Conservation (phyloP, 1,140 invertebrate genomes). For the Cryptotermes secundus region DNA sequence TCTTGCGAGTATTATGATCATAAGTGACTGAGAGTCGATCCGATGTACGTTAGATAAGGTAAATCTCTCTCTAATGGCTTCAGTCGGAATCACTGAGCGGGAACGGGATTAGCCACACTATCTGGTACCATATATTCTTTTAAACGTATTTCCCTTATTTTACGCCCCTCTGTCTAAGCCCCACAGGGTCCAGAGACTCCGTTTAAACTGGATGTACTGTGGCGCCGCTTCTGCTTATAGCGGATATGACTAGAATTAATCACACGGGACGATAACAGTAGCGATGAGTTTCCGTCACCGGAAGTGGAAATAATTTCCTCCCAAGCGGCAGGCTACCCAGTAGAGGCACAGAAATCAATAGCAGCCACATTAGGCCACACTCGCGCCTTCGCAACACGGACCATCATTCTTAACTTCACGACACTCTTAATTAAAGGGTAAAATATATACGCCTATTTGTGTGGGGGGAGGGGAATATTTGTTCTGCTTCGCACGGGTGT, state of each 20-base stretch:
- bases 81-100: too few relatives aligned
- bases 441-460: neutral
- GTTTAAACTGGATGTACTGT: neutral
- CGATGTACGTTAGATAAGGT: too few relatives aligned
- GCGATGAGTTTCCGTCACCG: slow-evolving; percentile 30
- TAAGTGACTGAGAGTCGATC: too few relatives aligned
- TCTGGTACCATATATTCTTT: neutral
- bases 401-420: neutral
- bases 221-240: neutral
- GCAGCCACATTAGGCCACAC: neutral
- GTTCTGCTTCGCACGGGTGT: too few relatives aligned
- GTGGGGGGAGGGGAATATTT: too few relatives aligned
- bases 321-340: neutral
- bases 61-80: too few relatives aligned
- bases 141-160: neutral
- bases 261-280: slow-evolving; percentile 28
- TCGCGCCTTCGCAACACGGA: neutral
- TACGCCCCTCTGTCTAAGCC: neutral
- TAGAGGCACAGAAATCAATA: neutral
- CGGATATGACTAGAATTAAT: slow-evolving; percentile 29
- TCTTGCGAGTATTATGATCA: too few relatives aligned
- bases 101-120: too few relatives aligned
- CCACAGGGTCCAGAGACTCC: neutral
- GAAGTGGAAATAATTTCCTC: slow-evolving; percentile 31
- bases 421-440: neutral